A percentile compares a stretch with the other conserved stretches of the same genome.
Conservation (phyloP, 2,797 vertebrate genomes). For the Gallinago nigripennis region DNA sequence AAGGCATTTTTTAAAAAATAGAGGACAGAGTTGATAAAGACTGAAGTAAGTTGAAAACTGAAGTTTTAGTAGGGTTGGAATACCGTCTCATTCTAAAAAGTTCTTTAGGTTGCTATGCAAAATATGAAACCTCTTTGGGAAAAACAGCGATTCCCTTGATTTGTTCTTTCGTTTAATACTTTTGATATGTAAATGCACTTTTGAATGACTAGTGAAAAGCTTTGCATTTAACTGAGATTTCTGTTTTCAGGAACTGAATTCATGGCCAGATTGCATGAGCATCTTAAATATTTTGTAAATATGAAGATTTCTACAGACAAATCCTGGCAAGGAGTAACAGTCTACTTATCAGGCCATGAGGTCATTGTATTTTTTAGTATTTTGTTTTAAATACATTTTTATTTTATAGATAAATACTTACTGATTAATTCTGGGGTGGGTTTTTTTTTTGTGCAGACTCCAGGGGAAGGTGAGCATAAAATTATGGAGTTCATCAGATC, state of each 20-base stretch:
- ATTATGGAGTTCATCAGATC: constrained; percentile 99
- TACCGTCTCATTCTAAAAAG: neutral
- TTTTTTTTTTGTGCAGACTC: constrained; percentile 82
- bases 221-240: constrained; percentile 41
- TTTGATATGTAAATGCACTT: neutral
- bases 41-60: neutral
- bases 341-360: constrained; percentile 98
- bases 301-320: constrained; percentile 94
- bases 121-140: neutral
- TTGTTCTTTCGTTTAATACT: neutral
- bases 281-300: constrained; percentile 97
- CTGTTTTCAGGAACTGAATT: constrained; percentile 91
- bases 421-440: neutral
- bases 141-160: neutral
- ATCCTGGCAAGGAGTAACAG: constrained; percentile 90
- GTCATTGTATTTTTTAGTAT: constrained; percentile 74
- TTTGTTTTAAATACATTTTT: neutral
- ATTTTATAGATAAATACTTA: neutral
- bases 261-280: constrained; percentile 94
- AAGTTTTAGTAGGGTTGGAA: neutral
- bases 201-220: neutral
- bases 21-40: neutral
- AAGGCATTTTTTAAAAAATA: neutral
- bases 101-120: neutral
- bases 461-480: constrained; percentile 98